Evolutionary conservation across 2,113 vertebrate species (phyloP).

Genomic region (Coryphaenoides rupestris): DNA sequence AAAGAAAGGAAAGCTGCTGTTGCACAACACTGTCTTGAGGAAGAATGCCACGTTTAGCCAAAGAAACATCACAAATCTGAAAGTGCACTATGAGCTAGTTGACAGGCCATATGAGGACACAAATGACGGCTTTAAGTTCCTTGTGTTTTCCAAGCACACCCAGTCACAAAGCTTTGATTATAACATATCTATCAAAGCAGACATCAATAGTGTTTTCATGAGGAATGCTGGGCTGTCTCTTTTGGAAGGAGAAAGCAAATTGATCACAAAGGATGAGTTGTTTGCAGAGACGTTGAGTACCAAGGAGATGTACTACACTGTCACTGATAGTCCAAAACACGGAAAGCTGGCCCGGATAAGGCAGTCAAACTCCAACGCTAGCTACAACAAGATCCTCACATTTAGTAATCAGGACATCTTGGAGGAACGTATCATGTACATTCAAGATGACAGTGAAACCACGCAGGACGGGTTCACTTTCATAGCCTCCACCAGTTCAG

Average conservation of each 20-base stretch:
- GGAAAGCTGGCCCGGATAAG: slow-evolving; percentile 78
- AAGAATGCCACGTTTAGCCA: slow-evolving; percentile 82
- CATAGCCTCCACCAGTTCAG: slow-evolving; percentile 63
- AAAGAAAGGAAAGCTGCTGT: slow-evolving; percentile 78
- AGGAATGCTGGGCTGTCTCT: slow-evolving; percentile 79
- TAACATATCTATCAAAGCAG: slow-evolving; percentile 78
- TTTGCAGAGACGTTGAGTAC: slow-evolving; percentile 79
- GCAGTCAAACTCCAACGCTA: slow-evolving; percentile 72
- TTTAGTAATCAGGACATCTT: slow-evolving; percentile 81
- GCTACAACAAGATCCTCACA: slow-evolving; percentile 67
- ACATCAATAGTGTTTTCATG: slow-evolving; percentile 73
- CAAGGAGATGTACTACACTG: slow-evolving; percentile 75
- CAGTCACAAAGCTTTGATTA: slow-evolving; percentile 79
- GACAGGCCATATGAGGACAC: slow-evolving; percentile 69
- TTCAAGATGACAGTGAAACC: slow-evolving; percentile 87
- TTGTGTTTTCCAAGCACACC: slow-evolving; percentile 79
- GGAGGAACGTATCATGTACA: slow-evolving; percentile 77
- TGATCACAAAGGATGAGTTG: slow-evolving; percentile 79
- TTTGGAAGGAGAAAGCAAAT: slow-evolving; percentile 82
- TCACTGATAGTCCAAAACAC: slow-evolving; percentile 75
- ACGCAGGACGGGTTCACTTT: slow-evolving; percentile 76
- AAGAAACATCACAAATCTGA: slow-evolving; percentile 70
- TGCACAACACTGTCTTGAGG: slow-evolving; percentile 70
- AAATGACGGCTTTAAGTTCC: slow-evolving; percentile 80
- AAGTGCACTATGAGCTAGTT: slow-evolving; percentile 78